Percentiles rank a stretch among this genome's conserved stretches.
phyloP scores from a whole-genome alignment of 2,113 vertebrate species.

The Bagarius yarrelli region DNA sequence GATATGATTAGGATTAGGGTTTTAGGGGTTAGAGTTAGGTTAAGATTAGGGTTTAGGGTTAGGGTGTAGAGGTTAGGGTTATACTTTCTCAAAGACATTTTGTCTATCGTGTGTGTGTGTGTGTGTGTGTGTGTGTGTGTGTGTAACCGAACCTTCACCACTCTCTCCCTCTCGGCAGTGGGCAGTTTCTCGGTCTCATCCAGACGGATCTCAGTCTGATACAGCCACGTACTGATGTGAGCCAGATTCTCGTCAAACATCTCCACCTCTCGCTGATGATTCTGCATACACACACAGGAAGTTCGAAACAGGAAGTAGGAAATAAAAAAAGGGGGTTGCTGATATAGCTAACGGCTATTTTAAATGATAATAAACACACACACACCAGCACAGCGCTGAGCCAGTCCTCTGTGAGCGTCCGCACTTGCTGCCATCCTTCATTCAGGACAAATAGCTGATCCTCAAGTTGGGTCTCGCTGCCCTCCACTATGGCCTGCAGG shows the following conservation, averaged over 20 bases:
- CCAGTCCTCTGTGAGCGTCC: constrained; percentile 90
- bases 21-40: no score
- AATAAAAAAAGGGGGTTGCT: no score
- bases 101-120: background rate
- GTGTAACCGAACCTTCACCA: constrained; percentile 77
- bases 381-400: constrained; percentile 84
- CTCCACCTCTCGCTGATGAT: constrained; percentile 90
- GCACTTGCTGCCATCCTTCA: constrained; percentile 82
- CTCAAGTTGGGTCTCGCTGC: constrained; percentile 80
- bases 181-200: constrained; percentile 90
- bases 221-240: constrained; percentile 98
- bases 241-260: constrained; percentile 95
- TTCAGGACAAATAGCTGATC: constrained; percentile 83
- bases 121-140: background rate
- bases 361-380: background rate
- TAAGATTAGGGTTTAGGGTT: background rate
- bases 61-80: background rate
- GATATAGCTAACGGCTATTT: no score
- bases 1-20: no score
- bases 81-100: background rate
- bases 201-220: constrained; percentile 91
- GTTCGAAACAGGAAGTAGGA: background rate
- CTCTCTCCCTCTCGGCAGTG: constrained; percentile 78
- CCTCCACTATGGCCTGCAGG: constrained; percentile 83
- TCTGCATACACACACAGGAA: constrained; percentile 64